Evolutionary conservation across 2,797 vertebrate species (phyloP).

Genomic region (Scarus forsteni): DNA sequence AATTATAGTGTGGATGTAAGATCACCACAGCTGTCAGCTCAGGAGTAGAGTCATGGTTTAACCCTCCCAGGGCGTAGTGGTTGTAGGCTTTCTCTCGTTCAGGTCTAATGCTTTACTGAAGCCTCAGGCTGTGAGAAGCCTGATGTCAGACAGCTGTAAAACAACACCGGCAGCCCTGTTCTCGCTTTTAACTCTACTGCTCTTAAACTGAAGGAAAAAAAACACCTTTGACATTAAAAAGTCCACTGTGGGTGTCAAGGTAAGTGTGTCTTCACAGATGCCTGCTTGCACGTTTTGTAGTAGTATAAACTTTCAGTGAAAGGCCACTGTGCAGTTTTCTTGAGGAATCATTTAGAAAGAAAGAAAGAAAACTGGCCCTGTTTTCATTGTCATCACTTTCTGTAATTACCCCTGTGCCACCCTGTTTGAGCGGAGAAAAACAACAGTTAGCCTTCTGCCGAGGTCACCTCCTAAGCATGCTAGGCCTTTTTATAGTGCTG

Average conservation of each 20-base stretch:
- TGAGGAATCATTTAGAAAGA: conserved; percentile 78
- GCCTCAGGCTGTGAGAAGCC: conserved; percentile 52
- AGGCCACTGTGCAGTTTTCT: conserved; percentile 60
- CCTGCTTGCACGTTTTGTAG: conserved; percentile 41
- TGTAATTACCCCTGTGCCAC: conserved; percentile 75
- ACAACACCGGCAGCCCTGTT: conserved; percentile 65
- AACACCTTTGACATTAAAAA: conserved; percentile 80
- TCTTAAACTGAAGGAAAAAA: conserved; percentile 64
- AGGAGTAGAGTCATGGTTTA: conserved; percentile 18
- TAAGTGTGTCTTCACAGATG: conserved; percentile 65
- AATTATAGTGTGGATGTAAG: conserved; percentile 25
- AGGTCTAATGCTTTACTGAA: conserved; percentile 32
- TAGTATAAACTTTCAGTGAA: conserved; percentile 56
- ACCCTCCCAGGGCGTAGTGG: conserved; percentile 15
- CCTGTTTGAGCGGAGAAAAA: conserved; percentile 71
- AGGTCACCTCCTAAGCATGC: conserved; percentile 64
- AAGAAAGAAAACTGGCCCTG: conserved; percentile 81
- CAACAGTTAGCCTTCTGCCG: conserved; percentile 72
- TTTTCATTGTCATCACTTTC: conserved; percentile 82
- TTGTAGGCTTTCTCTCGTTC: conserved; percentile 38
- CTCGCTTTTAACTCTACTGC: conserved; percentile 63
- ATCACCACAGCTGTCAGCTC: conserved; percentile 23
- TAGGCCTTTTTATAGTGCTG: conserved; percentile 49
- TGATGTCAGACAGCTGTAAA: conserved; percentile 69
- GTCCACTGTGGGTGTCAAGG: conserved; percentile 66